Percentiles rank a stretch among this genome's conserved stretches.
Evolutionary conservation across 92 coral and sea anemone genomes (phyloP).

Genomic region (Muricea muricata): DNA sequence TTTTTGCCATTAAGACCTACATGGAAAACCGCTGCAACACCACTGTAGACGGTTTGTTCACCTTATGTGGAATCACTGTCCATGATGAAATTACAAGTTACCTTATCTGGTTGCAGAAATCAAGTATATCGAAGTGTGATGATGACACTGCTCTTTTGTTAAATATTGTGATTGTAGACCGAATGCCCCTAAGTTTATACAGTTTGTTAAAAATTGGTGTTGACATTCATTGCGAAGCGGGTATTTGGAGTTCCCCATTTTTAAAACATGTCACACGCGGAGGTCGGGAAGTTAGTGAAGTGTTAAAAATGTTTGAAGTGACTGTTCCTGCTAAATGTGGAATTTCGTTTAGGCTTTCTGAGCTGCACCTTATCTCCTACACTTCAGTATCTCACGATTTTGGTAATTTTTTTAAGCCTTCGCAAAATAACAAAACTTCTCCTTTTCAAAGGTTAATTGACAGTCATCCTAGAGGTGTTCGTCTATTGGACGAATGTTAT

Average conservation of each 20-base stretch:
- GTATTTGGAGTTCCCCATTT: background rate
- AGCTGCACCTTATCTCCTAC: constrained; percentile 66
- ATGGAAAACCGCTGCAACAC: constrained; percentile 27
- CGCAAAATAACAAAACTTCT: background rate
- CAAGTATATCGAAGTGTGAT: constrained; percentile 1
- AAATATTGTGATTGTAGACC: background rate
- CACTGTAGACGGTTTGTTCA: background rate
- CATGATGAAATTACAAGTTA: constrained; percentile 11
- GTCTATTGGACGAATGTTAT: constrained; percentile 38
- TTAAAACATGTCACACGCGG: background rate
- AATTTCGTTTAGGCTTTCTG: constrained; percentile 58
- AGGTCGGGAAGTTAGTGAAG: background rate
- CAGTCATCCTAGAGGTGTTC: constrained; percentile 54
- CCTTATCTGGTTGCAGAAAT: background rate
- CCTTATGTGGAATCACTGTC: background rate
- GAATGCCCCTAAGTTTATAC: constrained; percentile 10
- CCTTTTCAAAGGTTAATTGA: constrained; percentile 44
- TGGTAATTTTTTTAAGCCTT: constrained; percentile 44
- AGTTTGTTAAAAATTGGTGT: constrained; percentile 18
- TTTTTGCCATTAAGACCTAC: too few relatives aligned
- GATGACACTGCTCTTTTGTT: background rate
- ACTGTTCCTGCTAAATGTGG: constrained; percentile 59
- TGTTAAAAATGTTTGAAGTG: constrained; percentile 1
- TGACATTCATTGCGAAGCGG: background rate
- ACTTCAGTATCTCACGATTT: constrained; percentile 38